These are phyloP conservation scores for Epinotia bilunana DNA, from an alignment of 2,888 invertebrate genomes.

Conservation along the genomic window DNA sequence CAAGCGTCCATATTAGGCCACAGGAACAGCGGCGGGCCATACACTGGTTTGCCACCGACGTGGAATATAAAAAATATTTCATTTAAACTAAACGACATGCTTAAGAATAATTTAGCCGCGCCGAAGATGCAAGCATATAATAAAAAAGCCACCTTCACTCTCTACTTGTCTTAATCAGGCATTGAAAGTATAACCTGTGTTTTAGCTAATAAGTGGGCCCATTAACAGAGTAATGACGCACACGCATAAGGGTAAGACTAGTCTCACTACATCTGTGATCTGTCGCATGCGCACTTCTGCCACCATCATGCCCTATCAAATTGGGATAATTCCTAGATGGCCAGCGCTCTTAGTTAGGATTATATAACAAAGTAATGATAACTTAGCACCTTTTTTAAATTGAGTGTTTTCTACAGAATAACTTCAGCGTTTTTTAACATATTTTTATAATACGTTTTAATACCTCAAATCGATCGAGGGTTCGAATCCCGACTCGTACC, in stretches of 20 bases:
- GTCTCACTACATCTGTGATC: conserved; percentile 76
- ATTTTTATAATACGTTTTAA: no score
- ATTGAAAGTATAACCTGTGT: conserved; percentile 45
- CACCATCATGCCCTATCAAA: conserved; percentile 50
- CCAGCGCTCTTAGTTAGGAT: no score
- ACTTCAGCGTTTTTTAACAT: no score
- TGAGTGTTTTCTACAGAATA: no score
- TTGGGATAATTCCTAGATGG: background rate
- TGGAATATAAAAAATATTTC: no score
- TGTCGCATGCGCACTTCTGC: conserved; percentile 61
- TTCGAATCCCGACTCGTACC: no score
- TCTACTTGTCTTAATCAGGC: conserved; percentile 28
- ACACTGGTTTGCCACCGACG: no score
- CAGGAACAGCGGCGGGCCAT: no score
- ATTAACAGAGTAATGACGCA: conserved; percentile 41
- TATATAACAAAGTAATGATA: no score
- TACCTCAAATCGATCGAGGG: no score
- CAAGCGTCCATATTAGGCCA: no score
- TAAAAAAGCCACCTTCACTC: conserved; percentile 30
- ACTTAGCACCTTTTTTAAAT: no score
- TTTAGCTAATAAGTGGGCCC: conserved; percentile 40
- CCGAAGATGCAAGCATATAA: background rate
- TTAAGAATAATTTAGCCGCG: background rate
- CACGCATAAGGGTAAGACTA: conserved; percentile 37
- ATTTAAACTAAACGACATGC: background rate